Percentiles rank a stretch among this genome's conserved stretches.
phyloP scores from a whole-genome alignment of 2,888 invertebrate species.

The Deroplatys truncata region DNA sequence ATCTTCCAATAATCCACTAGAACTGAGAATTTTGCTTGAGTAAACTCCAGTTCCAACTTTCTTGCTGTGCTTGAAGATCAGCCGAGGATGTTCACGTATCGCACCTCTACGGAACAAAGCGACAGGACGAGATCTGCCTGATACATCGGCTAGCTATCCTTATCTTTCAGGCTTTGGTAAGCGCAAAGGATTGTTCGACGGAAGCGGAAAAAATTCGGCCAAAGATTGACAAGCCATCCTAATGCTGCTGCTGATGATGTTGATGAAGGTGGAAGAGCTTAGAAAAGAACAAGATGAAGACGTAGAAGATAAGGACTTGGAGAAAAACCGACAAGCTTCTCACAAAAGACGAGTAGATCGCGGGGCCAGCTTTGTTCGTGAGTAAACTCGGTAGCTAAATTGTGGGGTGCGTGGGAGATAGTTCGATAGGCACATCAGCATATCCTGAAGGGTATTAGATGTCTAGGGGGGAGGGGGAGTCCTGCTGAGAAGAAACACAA shows the following conservation, averaged over 20 bases:
- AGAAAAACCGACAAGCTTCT: not conserved
- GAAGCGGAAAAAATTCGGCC: not conserved
- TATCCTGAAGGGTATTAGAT: not conserved
- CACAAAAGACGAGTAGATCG: not conserved
- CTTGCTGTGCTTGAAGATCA: too few species aligned
- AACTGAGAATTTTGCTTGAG: too few species aligned
- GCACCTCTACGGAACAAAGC: too few species aligned
- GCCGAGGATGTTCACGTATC: too few species aligned
- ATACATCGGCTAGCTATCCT: not conserved
- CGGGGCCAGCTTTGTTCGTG: not conserved
- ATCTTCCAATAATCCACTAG: too few species aligned
- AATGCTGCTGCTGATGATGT: not conserved
- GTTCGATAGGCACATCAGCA: not conserved
- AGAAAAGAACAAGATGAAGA: not conserved
- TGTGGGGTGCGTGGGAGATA: not conserved
- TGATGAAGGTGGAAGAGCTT: not conserved
- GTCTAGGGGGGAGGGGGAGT: not conserved
- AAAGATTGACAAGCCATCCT: not conserved
- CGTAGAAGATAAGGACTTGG: not conserved
- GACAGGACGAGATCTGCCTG: too few species aligned
- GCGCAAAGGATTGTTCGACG: not conserved
- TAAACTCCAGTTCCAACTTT: too few species aligned
- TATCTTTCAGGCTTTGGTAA: not conserved
- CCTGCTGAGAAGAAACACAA: constrained; percentile 9
- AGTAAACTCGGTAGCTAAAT: not conserved